A percentile compares a stretch with the other conserved stretches of the same genome.
Conservation (phyloP, 2,888 invertebrate genomes). For the Harpagoxenus sublaevis region DNA sequence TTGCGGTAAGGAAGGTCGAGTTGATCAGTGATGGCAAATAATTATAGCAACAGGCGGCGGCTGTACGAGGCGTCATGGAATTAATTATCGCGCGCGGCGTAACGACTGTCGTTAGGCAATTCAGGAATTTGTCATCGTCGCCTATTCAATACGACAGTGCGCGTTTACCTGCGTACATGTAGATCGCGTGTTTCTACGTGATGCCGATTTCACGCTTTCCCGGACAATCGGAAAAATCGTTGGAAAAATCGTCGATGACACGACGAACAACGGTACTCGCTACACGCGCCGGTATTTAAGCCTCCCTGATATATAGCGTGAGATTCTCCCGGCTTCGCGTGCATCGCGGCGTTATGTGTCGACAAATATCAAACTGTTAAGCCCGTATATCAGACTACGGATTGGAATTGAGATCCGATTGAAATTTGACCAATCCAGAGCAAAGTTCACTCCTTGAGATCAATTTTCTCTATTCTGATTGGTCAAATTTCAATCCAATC, state of each 20-base stretch:
- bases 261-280: background rate
- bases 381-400: too few species aligned
- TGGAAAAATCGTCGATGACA: background rate
- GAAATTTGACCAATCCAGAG: too few species aligned
- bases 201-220: background rate
- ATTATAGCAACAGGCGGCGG: background rate
- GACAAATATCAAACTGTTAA: background rate
- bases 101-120: constrained; percentile 64
- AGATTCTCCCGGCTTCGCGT: background rate
- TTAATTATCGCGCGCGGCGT: constrained; percentile 60
- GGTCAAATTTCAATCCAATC: too few species aligned
- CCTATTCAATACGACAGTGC: constrained; percentile 8
- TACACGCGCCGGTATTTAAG: background rate
- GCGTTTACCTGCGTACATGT: constrained; percentile 50
- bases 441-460: too few species aligned
- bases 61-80: constrained; percentile 16
- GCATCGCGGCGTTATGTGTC: background rate
- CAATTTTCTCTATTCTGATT: too few species aligned
- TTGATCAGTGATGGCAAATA: constrained; percentile 15
- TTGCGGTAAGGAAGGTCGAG: constrained; percentile 6
- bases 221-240: background rate
- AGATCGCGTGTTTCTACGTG: background rate
- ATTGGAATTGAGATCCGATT: too few species aligned
- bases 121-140: constrained; percentile 43
- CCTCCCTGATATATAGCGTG: background rate